Conservation (phyloP, 2,113 vertebrate genomes). For the Lagopus leucura region DNA sequence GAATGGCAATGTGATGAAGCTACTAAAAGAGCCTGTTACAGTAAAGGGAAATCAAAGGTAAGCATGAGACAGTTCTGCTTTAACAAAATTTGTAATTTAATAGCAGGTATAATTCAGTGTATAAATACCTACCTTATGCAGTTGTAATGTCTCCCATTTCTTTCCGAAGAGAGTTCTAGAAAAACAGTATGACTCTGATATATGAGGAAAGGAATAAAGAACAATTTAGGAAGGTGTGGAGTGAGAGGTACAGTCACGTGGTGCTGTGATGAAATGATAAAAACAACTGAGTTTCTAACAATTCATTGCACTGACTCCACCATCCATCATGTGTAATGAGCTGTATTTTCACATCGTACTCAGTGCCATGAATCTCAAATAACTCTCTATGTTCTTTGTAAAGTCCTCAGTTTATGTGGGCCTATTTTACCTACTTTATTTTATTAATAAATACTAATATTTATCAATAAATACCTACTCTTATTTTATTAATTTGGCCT, state of each 20-base stretch:
- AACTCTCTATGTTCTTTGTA: background rate
- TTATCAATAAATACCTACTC: too few relatives aligned
- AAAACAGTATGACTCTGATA: background rate
- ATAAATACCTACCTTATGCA: background rate
- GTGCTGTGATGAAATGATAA: background rate
- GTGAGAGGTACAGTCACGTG: fast-evolving
- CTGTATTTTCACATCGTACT: conserved; percentile 16
- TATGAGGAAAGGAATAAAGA: background rate
- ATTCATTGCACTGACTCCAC: background rate
- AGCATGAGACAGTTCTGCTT: conserved; percentile 25
- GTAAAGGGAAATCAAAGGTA: conserved; percentile 96
- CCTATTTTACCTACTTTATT: too few relatives aligned
- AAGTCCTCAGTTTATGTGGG: background rate
- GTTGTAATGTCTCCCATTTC: background rate
- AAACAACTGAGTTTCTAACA: background rate
- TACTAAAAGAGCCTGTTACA: conserved; percentile 94
- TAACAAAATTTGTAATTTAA: background rate
- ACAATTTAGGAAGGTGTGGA: background rate
- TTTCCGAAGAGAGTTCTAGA: background rate
- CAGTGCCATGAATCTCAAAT: background rate
- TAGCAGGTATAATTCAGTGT: background rate
- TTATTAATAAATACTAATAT: too few relatives aligned
- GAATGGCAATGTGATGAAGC: conserved; percentile 94
- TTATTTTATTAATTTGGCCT: too few relatives aligned
- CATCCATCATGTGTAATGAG: background rate